These are phyloP conservation scores for Cyprinodon brontotheroides DNA, from an alignment of 2,113 vertebrate species.

Conservation along the genomic window DNA sequence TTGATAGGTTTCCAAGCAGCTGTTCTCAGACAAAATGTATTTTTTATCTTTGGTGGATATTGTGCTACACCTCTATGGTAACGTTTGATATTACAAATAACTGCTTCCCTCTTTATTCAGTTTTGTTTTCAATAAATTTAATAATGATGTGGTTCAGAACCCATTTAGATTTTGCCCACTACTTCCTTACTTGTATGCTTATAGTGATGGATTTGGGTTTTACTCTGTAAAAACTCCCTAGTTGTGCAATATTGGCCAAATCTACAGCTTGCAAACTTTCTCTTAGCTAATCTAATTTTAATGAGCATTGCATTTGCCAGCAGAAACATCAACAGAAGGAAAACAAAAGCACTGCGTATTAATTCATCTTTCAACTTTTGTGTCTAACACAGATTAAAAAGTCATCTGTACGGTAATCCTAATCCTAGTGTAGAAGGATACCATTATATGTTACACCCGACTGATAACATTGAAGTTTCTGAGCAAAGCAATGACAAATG, in stretches of 20 bases:
- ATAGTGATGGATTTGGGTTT: conserved; percentile 14
- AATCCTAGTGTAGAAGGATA: background rate
- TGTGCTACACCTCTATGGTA: too few species aligned
- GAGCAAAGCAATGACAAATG: background rate
- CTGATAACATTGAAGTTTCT: background rate
- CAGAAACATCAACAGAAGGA: conserved; percentile 36
- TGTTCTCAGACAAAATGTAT: too few species aligned
- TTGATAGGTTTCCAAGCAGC: too few species aligned
- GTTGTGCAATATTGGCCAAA: conserved; percentile 42
- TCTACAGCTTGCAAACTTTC: conserved; percentile 24
- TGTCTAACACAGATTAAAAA: conserved; percentile 22
- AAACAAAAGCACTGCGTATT: conserved; percentile 34
- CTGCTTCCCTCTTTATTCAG: conserved; percentile 26
- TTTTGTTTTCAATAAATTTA: conserved; percentile 33
- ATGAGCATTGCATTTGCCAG: conserved; percentile 48
- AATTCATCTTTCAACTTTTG: conserved; percentile 10
- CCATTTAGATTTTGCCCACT: conserved; percentile 30
- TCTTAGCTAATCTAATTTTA: conserved; percentile 57
- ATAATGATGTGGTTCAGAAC: conserved; percentile 30
- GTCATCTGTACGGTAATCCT: background rate
- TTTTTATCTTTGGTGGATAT: too few species aligned
- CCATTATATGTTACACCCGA: background rate
- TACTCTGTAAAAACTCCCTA: conserved; percentile 25
- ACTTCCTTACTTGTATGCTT: conserved; percentile 6
- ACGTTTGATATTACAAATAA: too few species aligned